These are phyloP conservation scores for Harpagus bidentatus DNA, from an alignment of 2,113 vertebrate genomes.

Conservation along the genomic window DNA sequence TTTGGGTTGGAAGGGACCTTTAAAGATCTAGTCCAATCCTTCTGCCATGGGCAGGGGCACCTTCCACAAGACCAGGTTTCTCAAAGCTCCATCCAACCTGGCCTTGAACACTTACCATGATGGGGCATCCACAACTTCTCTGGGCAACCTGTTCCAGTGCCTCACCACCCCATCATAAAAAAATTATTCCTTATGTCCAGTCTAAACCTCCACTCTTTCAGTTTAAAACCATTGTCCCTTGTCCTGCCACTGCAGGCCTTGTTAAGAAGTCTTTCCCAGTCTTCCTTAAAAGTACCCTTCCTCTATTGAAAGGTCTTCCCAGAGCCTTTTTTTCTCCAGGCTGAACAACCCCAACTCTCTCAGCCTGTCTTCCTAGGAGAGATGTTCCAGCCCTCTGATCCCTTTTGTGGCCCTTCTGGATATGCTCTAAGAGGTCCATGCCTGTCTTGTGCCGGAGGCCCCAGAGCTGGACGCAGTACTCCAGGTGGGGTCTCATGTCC, in stretches of 20 bases:
- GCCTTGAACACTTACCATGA: not conserved
- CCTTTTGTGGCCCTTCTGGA: not conserved
- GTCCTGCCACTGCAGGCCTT: not conserved
- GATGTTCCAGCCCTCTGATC: not conserved
- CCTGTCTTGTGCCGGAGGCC: not conserved
- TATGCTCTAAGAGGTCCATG: fast-evolving
- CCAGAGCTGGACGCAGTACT: not conserved
- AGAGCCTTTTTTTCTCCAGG: not conserved
- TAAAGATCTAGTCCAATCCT: not conserved
- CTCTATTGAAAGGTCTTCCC: not conserved
- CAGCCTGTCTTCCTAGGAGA: not conserved
- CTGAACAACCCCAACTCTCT: not conserved
- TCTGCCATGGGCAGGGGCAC: not conserved
- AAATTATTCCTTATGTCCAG: not conserved
- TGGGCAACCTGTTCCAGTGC: not conserved
- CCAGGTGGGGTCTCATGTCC: not conserved
- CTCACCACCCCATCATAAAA: not conserved
- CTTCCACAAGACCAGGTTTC: not conserved
- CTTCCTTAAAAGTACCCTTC: not conserved
- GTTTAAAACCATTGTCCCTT: not conserved
- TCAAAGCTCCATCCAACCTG: not conserved
- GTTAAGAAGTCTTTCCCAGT: not conserved
- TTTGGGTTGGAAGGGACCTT: not conserved
- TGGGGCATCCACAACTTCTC: not conserved
- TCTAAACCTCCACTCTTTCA: not conserved